Conservation (phyloP, 1,140 invertebrate species). For the Liolophura sinensis region DNA sequence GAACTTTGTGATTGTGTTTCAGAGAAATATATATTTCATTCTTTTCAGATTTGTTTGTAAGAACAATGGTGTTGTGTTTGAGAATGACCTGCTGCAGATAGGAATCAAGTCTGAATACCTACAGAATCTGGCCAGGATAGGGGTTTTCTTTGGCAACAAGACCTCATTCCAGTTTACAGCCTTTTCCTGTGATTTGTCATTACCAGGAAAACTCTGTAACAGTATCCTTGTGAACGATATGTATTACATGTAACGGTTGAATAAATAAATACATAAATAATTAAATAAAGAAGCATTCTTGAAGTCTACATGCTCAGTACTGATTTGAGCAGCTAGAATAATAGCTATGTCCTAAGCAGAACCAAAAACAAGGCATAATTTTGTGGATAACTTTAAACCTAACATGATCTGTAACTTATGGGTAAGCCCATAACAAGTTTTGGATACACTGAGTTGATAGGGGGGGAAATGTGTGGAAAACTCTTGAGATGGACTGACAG, state of each 20-base stretch:
- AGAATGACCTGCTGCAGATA: conserved; percentile 98
- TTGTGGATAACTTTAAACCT: no score
- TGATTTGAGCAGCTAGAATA: no score
- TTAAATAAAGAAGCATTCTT: no score
- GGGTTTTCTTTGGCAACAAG: conserved; percentile 98
- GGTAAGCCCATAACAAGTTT: no score
- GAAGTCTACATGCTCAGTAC: no score
- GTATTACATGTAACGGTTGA: neutral
- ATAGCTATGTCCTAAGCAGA: no score
- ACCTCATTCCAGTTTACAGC: conserved; percentile 77
- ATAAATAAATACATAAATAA: no score
- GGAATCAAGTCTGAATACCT: conserved; percentile 94
- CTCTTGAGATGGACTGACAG: no score
- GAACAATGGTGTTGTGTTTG: conserved; percentile 86
- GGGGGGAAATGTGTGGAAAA: no score
- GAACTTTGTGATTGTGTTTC: neutral
- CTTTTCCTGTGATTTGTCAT: conserved; percentile 42
- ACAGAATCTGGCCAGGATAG: conserved; percentile 92
- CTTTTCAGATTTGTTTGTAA: conserved; percentile 87
- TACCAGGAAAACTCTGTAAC: conserved; percentile 33
- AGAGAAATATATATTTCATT: conserved; percentile 9
- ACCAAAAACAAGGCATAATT: no score
- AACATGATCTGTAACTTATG: no score
- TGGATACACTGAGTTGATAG: no score
- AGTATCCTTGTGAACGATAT: conserved; percentile 47